Percentiles rank a stretch among this genome's conserved stretches.
phyloP scores from a whole-genome alignment of 2,888 invertebrate genomes.

The Criorhina ranunculi region DNA sequence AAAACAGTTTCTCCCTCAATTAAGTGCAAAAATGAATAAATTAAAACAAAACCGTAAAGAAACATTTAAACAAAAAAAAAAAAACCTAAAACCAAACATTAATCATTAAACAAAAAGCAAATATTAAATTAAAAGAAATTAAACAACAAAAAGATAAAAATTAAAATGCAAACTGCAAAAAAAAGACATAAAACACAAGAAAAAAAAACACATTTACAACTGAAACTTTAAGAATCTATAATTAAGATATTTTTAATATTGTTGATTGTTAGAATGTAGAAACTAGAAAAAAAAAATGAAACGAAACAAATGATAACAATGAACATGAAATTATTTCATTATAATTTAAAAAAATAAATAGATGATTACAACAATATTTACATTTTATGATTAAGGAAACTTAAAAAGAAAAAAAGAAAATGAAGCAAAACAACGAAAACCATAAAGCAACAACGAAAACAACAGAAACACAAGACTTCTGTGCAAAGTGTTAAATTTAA shows the following conservation, averaged over 20 bases:
- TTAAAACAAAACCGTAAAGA: slow-evolving; percentile 42
- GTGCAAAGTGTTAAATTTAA: slow-evolving; percentile 14
- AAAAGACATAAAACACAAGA: slow-evolving; percentile 8
- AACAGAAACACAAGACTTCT: slow-evolving; percentile 27
- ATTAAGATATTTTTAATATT: slow-evolving; percentile 76
- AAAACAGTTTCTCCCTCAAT: slow-evolving; percentile 20
- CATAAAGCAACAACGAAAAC: slow-evolving; percentile 41
- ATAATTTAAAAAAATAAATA: slow-evolving; percentile 29
- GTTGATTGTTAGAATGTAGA: slow-evolving; percentile 75
- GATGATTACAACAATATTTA: slow-evolving; percentile 44
- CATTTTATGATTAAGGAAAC: slow-evolving; percentile 77
- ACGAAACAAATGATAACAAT: slow-evolving; percentile 4
- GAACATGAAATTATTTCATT: slow-evolving; percentile 9
- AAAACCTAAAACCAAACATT: slow-evolving; percentile 6
- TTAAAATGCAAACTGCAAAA: slow-evolving; percentile 16
- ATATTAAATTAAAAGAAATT: slow-evolving; percentile 28
- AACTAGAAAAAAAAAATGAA: slow-evolving; percentile 41
- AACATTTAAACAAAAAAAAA: slow-evolving; percentile 15
- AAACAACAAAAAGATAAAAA: slow-evolving; percentile 21
- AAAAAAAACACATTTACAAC: slow-evolving; percentile 61
- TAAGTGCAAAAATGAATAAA: slow-evolving; percentile 33
- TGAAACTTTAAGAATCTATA: slow-evolving; percentile 68
- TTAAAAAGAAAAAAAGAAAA: slow-evolving; percentile 70
- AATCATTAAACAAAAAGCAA: slow-evolving; percentile 22
- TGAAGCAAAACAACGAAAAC: slow-evolving; percentile 67